A percentile compares a stretch with the other conserved stretches of the same genome.
These are phyloP conservation scores for Chaetodon trifascialis DNA, from an alignment of 2,113 vertebrate species.

Conservation along the genomic window DNA sequence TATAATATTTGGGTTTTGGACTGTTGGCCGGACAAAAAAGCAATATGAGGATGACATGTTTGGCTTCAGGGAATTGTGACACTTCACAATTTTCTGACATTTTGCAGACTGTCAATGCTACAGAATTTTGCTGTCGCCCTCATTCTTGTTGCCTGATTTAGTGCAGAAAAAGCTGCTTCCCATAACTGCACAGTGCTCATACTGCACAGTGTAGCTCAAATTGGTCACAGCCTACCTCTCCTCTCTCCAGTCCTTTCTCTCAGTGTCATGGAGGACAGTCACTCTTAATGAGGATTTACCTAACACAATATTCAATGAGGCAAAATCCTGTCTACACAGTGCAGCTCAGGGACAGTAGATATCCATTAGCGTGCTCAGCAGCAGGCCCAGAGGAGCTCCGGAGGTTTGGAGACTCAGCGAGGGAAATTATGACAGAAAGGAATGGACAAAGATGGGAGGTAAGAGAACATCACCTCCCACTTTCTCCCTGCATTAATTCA, in stretches of 20 bases:
- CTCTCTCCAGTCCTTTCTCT: slow-evolving; percentile 26
- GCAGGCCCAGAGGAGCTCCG: slow-evolving; percentile 53
- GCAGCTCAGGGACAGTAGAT: slow-evolving; percentile 61
- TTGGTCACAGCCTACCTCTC: slow-evolving; percentile 13
- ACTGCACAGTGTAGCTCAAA: slow-evolving; percentile 13
- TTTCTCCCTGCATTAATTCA: slow-evolving; percentile 69
- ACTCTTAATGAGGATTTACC: slow-evolving; percentile 67
- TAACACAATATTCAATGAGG: slow-evolving; percentile 62
- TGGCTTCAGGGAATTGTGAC: too few relatives aligned
- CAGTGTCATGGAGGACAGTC: slow-evolving; percentile 34
- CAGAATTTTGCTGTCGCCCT: neutral
- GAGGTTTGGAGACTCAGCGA: slow-evolving; percentile 58
- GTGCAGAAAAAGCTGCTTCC: slow-evolving; percentile 3
- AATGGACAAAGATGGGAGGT: slow-evolving; percentile 47
- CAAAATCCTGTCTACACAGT: slow-evolving; percentile 59
- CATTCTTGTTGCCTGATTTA: neutral
- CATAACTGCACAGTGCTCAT: slow-evolving; percentile 5
- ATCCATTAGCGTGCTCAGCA: slow-evolving; percentile 70
- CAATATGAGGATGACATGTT: neutral
- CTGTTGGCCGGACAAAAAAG: neutral
- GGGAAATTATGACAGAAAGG: slow-evolving; percentile 52
- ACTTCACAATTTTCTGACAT: neutral
- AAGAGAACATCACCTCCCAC: slow-evolving; percentile 58
- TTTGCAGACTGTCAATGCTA: neutral
- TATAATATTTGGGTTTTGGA: too few relatives aligned